Base-by-base conservation (phyloP, 2,113 vertebrate species). In the Xyliphius kryptos region DNA sequence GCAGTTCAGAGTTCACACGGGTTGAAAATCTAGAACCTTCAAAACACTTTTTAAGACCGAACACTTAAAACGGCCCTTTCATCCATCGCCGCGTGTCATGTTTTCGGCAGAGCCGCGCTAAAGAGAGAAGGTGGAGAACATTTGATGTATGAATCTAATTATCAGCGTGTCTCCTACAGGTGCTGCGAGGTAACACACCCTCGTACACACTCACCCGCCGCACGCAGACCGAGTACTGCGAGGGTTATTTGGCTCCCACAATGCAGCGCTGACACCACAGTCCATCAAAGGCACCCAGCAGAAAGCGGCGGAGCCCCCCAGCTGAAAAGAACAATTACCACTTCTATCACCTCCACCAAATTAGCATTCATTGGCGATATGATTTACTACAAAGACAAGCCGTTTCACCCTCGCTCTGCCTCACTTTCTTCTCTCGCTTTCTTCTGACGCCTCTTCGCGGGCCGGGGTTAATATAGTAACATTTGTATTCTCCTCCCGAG, bases 401-500 rank as follows among this genome's bases (percentile, higher is more conserved):
- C 13, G 55, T 69, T 73, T 63, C 43, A 53, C 61, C 63, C 56
- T 53, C 15, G 61, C 52, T 72, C 61, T 72, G 14, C 41, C 32
- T 68, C n/a, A 44, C 64, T 61, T 69, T 70, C 60, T 72, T 46
- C 62, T 49, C 19, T 22, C 40, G 55, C 60, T 69, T 59, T 73
- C 56, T 16, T 51, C 56, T 66, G 56, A 46, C 36, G 53, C 56
- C 46, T 57, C 68, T 56, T 60, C 19, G 17, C 46, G 19, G 44
- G 57, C 48, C 41, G 19, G 59, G 73, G 76, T 86, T 82, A 81
- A 79, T 77, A 60, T 63, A 37, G 61, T 53, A 73, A 77, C 74
- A 81, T 82, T 82, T 70, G 78, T 77, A 81, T 83, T 80, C 81
- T 68, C 60, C 59, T 73, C 75, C 70, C 61, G 70, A 79, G 71